Base-by-base conservation (phyloP, 2,113 vertebrate species). In the Psilopsiagon aurifrons region DNA sequence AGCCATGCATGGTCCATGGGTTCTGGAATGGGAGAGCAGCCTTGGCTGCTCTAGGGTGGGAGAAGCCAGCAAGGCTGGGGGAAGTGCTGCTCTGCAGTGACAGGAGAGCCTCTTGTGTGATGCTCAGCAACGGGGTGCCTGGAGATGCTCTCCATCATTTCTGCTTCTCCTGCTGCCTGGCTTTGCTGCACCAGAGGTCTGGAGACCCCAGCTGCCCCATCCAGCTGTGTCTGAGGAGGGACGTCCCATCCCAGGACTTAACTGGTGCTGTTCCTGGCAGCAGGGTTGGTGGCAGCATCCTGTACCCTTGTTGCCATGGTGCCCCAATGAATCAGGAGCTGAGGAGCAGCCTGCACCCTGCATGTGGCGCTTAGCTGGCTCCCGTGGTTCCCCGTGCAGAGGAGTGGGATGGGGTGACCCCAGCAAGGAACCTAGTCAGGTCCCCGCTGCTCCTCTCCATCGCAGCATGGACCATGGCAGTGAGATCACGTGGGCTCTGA, bases 341-440 rank as follows among this genome's bases (percentile, higher is more conserved):
- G 81, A 84, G 47, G 23, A 68, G 51, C 52, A 90, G 43, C 69
- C 49, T 66, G n/a, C n/a, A 49, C 10, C 28, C 41, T 10, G 2
- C 1, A 0, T 0, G 3, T 46, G 64, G 60, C 49, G 73, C 2
- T 0, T 18, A 47, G 37, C 49, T 9, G 14, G 28, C 60, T 84
- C 33, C 49, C 0, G 1, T 4, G 18, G 73, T 4, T 74, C 37
- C 51, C 19, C 13, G 7, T 51, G 39, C 46, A 78, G 60, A 54
- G 66, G 15, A 78, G 17, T 0, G 0, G 49, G 15, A 52, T 7
- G 69, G 25, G 19, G 4, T 37, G 41, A 59, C 19, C 13, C 1
- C 2, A 31, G 3, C 1, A 0, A 0, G 71, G 39, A 69, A 57
- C 51, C 18, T 24, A 1, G 20, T 18, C 0, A 0, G 11, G 7